Base-by-base conservation (phyloP, 2,113 vertebrate genomes). In the Nycticebus coucang region DNA sequence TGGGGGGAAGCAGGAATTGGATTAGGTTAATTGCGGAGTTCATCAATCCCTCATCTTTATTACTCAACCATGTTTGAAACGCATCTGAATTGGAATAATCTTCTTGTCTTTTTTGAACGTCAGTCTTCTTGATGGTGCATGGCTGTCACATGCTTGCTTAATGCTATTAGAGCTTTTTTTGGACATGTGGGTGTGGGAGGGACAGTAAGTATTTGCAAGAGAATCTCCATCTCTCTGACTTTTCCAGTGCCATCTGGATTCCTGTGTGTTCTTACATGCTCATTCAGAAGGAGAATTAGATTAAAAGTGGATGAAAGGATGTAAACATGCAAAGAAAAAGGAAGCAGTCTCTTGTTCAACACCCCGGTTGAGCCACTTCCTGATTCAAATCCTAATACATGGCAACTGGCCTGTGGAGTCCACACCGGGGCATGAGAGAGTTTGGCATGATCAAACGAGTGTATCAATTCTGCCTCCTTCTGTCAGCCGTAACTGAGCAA, bases 401-500 rank as follows among this genome's bases (percentile, higher is more conserved):
- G 50, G 64, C 75, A 96, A 86, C 50, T 62, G 37, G 88, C 53
- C 50, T 95, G 37, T 59, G 66, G 96, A 94, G 62, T 53, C 33
- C 97, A 80, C 59, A n/a, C 69, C 30, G 37, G 81, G 50, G 80
- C 45, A 53, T 66, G 72, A 89, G 68, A 77, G 91, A 92, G 74
- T 64, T 92, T 21, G 30, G 80, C 30, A 28, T 77, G 92, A 96
- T 93, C 81, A 75, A 91, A 95, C 2, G n/a, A 93, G 53, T 26
- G 0, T 81, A 91, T 97, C 74, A 37, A 79, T 97, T 94, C 78
- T 79, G 35, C 24, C 21, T 82, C 45, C 68, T 98, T 94, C 93
- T 96, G 68, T 97, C 98, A 96, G 92, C 96, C 80, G 81, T 77
- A 94, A 97, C 97, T 95, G 95, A 98, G 95, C 97, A 98, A 91